Percentiles rank a stretch among this genome's conserved stretches.
Evolutionary conservation across 2,888 invertebrate genomes (phyloP).

Genomic region (Alsophila aescularia): DNA sequence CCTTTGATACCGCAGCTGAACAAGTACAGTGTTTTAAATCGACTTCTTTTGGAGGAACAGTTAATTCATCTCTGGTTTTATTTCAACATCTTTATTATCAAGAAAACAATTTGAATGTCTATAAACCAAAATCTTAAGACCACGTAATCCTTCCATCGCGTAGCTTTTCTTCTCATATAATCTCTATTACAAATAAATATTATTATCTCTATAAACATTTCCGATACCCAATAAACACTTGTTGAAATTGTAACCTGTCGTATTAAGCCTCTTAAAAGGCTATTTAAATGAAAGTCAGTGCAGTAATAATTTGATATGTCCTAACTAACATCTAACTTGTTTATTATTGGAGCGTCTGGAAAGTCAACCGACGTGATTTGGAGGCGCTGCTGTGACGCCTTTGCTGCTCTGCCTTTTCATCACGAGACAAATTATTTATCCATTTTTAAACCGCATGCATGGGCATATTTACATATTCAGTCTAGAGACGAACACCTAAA

Average conservation of each 20-base stretch:
- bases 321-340: slow-evolving; percentile 45
- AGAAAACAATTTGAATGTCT: slow-evolving; percentile 2
- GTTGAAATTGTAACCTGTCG: slow-evolving; percentile 46
- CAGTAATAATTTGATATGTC: slow-evolving; percentile 44
- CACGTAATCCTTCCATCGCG: slow-evolving; percentile 13
- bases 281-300: slow-evolving; percentile 51
- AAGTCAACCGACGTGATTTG: background rate
- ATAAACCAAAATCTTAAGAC: background rate
- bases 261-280: slow-evolving; percentile 47
- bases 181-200: slow-evolving; percentile 10
- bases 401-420: no score
- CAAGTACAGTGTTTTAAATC: no score
- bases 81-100: background rate
- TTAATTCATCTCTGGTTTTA: background rate
- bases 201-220: slow-evolving; percentile 28
- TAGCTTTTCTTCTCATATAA: slow-evolving; percentile 15
- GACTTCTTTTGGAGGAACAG: no score
- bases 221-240: slow-evolving; percentile 40
- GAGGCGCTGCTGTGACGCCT: no score
- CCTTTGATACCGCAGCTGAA: no score
- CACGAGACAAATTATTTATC: no score
- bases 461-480: no score
- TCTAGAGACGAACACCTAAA: no score
- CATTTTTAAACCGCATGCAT: no score
- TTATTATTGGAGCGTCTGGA: slow-evolving; percentile 35